Evolutionary conservation across 1,140 invertebrate species (phyloP).

Genomic region (Ladona fulva): DNA sequence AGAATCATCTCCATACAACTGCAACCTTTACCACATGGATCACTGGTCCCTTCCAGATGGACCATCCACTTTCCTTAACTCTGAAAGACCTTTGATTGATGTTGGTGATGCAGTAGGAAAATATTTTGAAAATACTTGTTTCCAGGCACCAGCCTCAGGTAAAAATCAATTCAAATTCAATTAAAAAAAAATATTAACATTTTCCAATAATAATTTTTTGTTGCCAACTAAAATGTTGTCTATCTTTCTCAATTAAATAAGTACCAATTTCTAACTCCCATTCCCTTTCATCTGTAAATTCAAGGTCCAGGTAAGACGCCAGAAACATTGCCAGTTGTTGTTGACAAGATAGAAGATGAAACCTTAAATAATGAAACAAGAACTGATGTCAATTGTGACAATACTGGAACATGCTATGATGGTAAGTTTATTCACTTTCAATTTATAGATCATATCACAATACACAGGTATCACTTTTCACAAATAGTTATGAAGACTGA

Average conservation of each 20-base stretch:
- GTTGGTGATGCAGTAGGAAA: conserved; percentile 79
- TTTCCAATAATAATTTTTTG: background rate
- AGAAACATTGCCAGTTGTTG: conserved; percentile 53
- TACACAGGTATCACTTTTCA: background rate
- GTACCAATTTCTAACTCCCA: no score
- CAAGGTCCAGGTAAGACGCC: conserved; percentile 30
- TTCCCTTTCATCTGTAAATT: no score
- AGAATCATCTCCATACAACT: conserved; percentile 70
- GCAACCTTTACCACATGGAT: conserved; percentile 84
- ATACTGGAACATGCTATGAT: conserved; percentile 89
- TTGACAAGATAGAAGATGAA: conserved; percentile 62
- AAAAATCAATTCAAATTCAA: no score
- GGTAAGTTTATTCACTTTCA: conserved; percentile 45
- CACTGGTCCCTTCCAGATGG: conserved; percentile 86
- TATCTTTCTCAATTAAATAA: no score
- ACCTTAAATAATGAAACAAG: conserved; percentile 59
- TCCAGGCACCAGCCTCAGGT: conserved; percentile 29
- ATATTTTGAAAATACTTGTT: conserved; percentile 84
- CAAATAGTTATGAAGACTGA: no score
- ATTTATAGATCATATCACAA: background rate
- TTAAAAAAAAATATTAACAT: no score
- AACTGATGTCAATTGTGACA: conserved; percentile 80
- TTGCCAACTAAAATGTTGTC: no score
- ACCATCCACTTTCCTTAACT: conserved; percentile 78
- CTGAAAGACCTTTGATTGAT: conserved; percentile 80